Conservation (phyloP, 2,888 invertebrate genomes). For the Tachina grossa region DNA sequence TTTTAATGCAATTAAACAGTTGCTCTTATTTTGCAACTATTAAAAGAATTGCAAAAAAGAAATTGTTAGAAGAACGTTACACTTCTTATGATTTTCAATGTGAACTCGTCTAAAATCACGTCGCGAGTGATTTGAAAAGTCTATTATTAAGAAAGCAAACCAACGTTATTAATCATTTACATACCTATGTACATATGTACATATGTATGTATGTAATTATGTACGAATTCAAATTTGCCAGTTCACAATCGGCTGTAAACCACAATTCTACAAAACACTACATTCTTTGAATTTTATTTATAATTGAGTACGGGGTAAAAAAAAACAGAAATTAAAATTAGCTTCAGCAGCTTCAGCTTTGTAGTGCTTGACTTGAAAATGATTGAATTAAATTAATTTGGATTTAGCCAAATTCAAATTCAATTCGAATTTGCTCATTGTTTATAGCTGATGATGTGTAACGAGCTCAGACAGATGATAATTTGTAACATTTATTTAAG, state of each 20-base stretch:
- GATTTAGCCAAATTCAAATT: conserved; percentile 39
- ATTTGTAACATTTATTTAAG: conserved; percentile 1
- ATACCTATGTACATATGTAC: neutral
- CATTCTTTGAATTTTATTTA: conserved; percentile 31
- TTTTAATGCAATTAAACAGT: conserved; percentile 13
- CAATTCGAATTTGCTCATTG: conserved; percentile 50
- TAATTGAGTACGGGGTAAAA: conserved; percentile 20
- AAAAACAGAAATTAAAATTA: conserved; percentile 41
- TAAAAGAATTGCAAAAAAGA: conserved; percentile 9
- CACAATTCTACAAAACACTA: conserved; percentile 59
- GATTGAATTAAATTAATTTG: conserved; percentile 44
- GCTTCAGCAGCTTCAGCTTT: neutral
- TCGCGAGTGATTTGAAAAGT: conserved; percentile 64
- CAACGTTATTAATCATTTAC: neutral
- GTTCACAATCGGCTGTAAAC: conserved; percentile 36
- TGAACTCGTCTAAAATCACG: conserved; percentile 66
- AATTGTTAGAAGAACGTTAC: conserved; percentile 16
- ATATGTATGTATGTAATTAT: neutral
- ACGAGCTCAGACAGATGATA: conserved; percentile 27
- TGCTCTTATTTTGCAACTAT: conserved; percentile 15
- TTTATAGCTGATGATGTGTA: conserved; percentile 60
- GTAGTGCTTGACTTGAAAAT: conserved; percentile 12
- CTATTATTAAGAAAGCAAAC: conserved; percentile 29
- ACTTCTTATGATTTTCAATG: conserved; percentile 44
- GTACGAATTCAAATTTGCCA: neutral